A percentile compares a stretch with the other conserved stretches of the same genome.
Evolutionary conservation across 2,113 vertebrate species (phyloP).

Genomic region (Cyprinodon variegatus): DNA sequence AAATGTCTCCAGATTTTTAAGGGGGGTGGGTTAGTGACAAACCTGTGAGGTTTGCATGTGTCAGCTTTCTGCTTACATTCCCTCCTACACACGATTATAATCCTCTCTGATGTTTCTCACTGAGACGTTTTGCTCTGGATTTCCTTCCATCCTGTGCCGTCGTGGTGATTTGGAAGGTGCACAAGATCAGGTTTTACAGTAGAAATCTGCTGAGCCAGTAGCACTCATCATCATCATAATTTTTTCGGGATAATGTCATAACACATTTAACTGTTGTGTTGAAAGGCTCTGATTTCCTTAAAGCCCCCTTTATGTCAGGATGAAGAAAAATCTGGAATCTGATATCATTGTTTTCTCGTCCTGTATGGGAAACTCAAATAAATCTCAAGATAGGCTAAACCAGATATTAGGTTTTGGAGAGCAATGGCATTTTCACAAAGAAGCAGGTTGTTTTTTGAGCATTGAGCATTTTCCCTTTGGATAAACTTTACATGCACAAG

Average conservation of each 20-base stretch:
- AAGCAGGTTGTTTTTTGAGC: too few relatives aligned
- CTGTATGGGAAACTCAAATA: too few relatives aligned
- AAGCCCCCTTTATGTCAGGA: background rate
- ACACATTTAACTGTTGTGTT: constrained; percentile 11
- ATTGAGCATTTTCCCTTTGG: too few relatives aligned
- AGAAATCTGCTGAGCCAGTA: background rate
- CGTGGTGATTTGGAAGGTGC: background rate
- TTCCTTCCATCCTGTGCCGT: constrained; percentile 14
- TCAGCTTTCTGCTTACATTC: constrained; percentile 11
- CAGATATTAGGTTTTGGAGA: too few relatives aligned
- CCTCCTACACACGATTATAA: constrained; percentile 54
- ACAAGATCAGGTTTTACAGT: constrained; percentile 4
- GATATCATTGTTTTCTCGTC: background rate
- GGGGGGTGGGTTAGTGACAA: background rate
- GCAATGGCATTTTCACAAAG: too few relatives aligned
- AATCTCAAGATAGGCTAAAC: too few relatives aligned
- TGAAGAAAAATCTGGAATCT: background rate
- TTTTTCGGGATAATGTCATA: constrained; percentile 9
- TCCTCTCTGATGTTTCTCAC: constrained; percentile 57
- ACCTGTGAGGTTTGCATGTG: background rate
- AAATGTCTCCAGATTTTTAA: constrained; percentile 3
- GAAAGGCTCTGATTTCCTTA: background rate
- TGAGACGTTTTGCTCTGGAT: constrained; percentile 30
- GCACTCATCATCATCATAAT: background rate
- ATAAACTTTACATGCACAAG: too few relatives aligned